Conservation (phyloP, 2,888 invertebrate genomes). For the Eupithecia exiguata region DNA sequence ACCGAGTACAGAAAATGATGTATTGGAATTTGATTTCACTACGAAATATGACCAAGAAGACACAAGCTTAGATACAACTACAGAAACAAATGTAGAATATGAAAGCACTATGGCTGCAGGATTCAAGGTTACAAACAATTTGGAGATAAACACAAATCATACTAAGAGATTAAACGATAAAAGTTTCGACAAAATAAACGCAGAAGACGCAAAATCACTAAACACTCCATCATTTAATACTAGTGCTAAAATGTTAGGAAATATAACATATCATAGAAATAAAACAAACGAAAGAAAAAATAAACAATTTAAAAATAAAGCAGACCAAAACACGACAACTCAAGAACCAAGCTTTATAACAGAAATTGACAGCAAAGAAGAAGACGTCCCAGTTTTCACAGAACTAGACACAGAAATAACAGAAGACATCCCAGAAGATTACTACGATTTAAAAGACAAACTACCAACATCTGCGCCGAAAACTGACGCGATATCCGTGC, state of each 20-base stretch:
- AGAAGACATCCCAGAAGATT: constrained; percentile 73
- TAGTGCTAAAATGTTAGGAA: constrained; percentile 15
- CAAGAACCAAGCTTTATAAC: constrained; percentile 36
- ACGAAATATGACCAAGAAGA: constrained; percentile 35
- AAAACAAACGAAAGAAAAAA: not conserved
- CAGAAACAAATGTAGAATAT: constrained; percentile 23
- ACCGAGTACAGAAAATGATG: constrained; percentile 37
- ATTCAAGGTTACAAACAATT: not conserved
- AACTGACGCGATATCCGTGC: constrained; percentile 73
- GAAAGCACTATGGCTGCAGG: constrained; percentile 33
- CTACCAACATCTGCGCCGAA: constrained; percentile 73
- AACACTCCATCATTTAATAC: not conserved
- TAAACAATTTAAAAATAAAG: constrained; percentile 14
- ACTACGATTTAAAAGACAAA: constrained; percentile 75
- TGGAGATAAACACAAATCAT: not conserved
- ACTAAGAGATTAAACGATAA: not conserved
- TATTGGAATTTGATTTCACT: constrained; percentile 40
- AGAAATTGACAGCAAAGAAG: constrained; percentile 51
- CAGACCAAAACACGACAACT: constrained; percentile 10
- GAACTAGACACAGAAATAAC: constrained; percentile 68
- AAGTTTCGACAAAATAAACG: not conserved
- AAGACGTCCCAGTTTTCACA: constrained; percentile 68
- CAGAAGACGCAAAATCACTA: not conserved
- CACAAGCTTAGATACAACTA: constrained; percentile 42
- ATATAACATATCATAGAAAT: not conserved